Base-by-base conservation (phyloP, 2,797 vertebrate genomes). In the Netta rufina region DNA sequence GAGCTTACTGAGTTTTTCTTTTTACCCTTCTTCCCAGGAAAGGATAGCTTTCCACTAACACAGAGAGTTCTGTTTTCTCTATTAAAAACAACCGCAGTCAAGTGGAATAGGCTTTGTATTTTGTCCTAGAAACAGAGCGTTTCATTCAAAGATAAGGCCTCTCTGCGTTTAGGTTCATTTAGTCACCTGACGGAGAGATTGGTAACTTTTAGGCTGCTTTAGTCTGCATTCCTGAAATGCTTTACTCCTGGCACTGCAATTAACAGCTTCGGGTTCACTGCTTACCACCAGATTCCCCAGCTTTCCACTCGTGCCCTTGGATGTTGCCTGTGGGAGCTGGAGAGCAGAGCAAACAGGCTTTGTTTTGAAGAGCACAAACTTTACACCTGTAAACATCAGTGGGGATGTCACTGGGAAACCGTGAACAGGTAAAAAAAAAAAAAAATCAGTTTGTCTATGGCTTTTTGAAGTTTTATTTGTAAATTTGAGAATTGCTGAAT, bases 211-310 rank as follows among this genome's bases (percentile, higher is more conserved):
- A 96, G 58, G 95, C 96, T 95, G 97, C 97, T 96, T 96, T 95
- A 96, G 94, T 95, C 98, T 96, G 97, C 99, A 99, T 99, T 99
- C 99, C 98, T 98, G 95, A 97, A 90, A 98, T 99, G 98, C 98
- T 95, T 99, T 92, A 96, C 95, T 96, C 54, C 95, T 95, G 96
- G 97, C 98, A 83, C 95, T 60, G 97, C 97, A 97, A 97, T 98
- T 98, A 98, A 94, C 98, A 97, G 96, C 98, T 98, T 98, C 97
- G 95, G 98, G 98, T 96, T 98, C 97, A 97, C 98, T 96, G 98
- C 97, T 96, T 97, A 98, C 97, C 96, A 94, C 97, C 95, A 74
- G 76, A 96, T 97, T 97, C 97, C 96, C 97, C 86, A 62, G 95
- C 85, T 97, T 83, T 87, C 90, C 65, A 4, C 90, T 76, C 4